A percentile compares a stretch with the other conserved stretches of the same genome.
Evolutionary conservation across 2,888 invertebrate species (phyloP).

Genomic region (Alloscopus bannaensis): DNA sequence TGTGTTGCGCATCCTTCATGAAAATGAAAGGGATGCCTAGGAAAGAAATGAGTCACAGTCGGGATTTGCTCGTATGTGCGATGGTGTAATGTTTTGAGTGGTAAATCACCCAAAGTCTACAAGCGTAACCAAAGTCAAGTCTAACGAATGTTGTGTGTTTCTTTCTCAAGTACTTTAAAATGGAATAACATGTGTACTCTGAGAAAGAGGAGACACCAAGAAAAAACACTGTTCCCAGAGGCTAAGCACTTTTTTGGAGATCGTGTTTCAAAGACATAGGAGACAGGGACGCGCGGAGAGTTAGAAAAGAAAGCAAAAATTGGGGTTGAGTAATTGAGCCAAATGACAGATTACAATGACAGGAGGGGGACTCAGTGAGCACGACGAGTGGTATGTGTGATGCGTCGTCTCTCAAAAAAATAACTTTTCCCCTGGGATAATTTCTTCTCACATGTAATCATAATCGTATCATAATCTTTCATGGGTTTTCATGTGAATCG

Average conservation of each 20-base stretch:
- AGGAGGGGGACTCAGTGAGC: constrained; percentile 51
- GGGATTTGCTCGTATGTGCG: constrained; percentile 3
- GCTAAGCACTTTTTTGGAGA: constrained; percentile 22
- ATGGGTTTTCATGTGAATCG: constrained; percentile 57
- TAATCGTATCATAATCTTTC: constrained; percentile 52
- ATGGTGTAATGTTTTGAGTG: constrained; percentile 33
- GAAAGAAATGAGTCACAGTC: constrained; percentile 52
- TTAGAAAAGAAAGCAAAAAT: constrained; percentile 48
- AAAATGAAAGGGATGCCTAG: constrained; percentile 11
- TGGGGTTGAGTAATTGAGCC: constrained; percentile 62
- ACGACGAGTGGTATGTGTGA: constrained; percentile 37
- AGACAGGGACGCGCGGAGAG: constrained; percentile 24
- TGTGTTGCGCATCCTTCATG: too few species aligned
- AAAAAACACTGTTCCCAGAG: constrained; percentile 37
- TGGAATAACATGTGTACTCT: constrained; percentile 43
- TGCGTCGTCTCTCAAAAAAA: background rate
- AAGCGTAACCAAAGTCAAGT: constrained; percentile 58
- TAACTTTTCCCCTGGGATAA: constrained; percentile 48
- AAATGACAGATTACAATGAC: constrained; percentile 65
- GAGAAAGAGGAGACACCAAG: constrained; percentile 21
- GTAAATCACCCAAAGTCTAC: constrained; percentile 57
- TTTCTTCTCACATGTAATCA: constrained; percentile 46
- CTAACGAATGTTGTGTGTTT: constrained; percentile 1
- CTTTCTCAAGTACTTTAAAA: constrained; percentile 51
- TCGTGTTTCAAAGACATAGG: constrained; percentile 55